Conservation (phyloP, 2,113 vertebrate genomes). For the Ammodytes dubius region DNA sequence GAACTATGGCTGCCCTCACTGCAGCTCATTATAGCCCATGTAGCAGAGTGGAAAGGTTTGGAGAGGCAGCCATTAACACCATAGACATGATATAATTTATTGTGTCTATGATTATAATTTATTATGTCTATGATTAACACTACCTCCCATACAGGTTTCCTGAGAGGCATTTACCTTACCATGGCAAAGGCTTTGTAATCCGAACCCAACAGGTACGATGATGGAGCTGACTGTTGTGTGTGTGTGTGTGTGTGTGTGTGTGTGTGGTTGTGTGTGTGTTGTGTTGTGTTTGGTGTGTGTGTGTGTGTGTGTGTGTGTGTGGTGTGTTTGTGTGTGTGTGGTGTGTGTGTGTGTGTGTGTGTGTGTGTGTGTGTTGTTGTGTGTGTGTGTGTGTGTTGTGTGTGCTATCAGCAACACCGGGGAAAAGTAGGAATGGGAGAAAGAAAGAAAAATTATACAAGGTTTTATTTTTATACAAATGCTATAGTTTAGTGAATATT, state of each 20-base stretch:
- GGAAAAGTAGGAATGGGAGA: slow-evolving; percentile 22
- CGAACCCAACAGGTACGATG: slow-evolving; percentile 73
- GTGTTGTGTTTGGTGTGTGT: slow-evolving; percentile 4
- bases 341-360: slow-evolving; percentile 3
- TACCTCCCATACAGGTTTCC: slow-evolving; percentile 54
- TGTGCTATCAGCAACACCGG: slow-evolving; percentile 36
- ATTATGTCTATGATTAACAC: neutral
- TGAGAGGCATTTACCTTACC: slow-evolving; percentile 67
- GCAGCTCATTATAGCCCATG: slow-evolving; percentile 68
- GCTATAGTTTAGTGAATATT: neutral
- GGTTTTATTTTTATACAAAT: neutral
- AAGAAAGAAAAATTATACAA: slow-evolving; percentile 23
- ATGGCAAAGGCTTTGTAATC: slow-evolving; percentile 71
- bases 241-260: slow-evolving; percentile 2
- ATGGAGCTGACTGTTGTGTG: slow-evolving; percentile 45
- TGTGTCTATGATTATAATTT: too few relatives aligned
- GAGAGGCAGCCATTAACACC: slow-evolving; percentile 36
- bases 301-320: neutral
- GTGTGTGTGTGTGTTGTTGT: slow-evolving; percentile 2
- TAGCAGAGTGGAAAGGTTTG: slow-evolving; percentile 56
- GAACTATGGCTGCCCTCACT: slow-evolving; percentile 54
- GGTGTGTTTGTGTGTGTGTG: too few relatives aligned
- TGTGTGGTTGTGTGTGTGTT: neutral
- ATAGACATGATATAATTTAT: too few relatives aligned
- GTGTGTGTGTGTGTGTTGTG: slow-evolving; percentile 2